phyloP scores from a whole-genome alignment of 2,888 invertebrate species.

The Dolomedes plantarius region DNA sequence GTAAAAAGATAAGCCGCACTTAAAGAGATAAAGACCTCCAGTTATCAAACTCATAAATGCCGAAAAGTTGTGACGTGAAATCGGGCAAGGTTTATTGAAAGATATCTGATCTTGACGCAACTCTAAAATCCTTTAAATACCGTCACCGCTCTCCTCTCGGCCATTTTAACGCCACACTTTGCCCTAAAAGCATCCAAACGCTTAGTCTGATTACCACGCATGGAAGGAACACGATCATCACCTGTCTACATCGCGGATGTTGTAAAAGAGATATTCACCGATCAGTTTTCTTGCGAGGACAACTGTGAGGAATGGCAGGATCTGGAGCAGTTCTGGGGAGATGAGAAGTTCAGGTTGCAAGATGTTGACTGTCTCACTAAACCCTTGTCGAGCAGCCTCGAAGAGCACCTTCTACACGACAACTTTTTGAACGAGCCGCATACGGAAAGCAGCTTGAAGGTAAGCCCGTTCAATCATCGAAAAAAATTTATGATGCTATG shows the following conservation, averaged over 20 bases:
- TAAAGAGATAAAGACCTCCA: too few species aligned
- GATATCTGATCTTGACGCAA: not conserved
- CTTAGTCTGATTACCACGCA: too few species aligned
- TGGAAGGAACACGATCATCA: not conserved
- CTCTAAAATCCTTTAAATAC: not conserved
- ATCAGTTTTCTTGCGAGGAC: slow-evolving; percentile 35
- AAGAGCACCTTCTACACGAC: slow-evolving; percentile 33
- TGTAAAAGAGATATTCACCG: not conserved
- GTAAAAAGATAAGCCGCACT: too few species aligned
- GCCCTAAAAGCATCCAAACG: too few species aligned
- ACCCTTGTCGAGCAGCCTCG: slow-evolving; percentile 31
- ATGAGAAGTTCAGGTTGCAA: slow-evolving; percentile 19
- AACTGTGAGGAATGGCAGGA: slow-evolving; percentile 24
- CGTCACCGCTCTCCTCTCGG: not conserved
- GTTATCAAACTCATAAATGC: too few species aligned
- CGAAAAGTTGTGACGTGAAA: not conserved
- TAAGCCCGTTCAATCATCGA: too few species aligned
- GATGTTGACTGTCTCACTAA: slow-evolving; percentile 15
- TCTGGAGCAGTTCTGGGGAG: slow-evolving; percentile 48
- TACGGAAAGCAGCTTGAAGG: not conserved
- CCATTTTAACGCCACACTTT: too few species aligned
- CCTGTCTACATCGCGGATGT: slow-evolving; percentile 16
- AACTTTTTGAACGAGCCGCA: slow-evolving; percentile 21
- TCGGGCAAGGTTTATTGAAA: not conserved
- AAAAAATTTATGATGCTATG: too few species aligned